A percentile compares a stretch with the other conserved stretches of the same genome.
These are phyloP conservation scores for Agrypnus murinus DNA, from an alignment of 2,888 invertebrate species.

Conservation along the genomic window DNA sequence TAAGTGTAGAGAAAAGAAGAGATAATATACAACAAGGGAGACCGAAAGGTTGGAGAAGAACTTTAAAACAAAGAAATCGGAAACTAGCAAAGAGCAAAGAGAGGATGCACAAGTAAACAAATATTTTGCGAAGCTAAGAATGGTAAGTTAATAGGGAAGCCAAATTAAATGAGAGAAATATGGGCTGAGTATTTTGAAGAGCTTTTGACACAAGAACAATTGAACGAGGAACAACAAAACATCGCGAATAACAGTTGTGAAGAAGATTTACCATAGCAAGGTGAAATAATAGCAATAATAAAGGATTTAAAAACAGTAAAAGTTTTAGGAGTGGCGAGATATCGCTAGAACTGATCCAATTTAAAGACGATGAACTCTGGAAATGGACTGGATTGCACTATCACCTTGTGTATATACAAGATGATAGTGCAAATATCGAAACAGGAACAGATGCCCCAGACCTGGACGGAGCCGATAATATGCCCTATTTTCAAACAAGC, in stretches of 20 bases:
- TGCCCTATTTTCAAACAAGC: neutral
- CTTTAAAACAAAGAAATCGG: neutral
- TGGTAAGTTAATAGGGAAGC: neutral
- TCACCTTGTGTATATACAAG: too few species aligned
- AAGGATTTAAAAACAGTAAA: neutral
- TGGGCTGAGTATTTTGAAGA: neutral
- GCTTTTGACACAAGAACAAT: neutral
- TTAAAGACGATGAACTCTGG: neutral
- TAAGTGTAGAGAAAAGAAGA: neutral
- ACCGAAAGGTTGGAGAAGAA: neutral
- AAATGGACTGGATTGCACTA: too few species aligned
- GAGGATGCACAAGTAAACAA: neutral
- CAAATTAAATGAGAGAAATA: neutral
- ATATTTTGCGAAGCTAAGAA: neutral
- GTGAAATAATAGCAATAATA: neutral
- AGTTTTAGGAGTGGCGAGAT: neutral
- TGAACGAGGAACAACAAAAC: neutral
- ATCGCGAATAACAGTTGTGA: neutral
- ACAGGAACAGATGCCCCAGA: conserved; percentile 2
- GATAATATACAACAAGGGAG: neutral
- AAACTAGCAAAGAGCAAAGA: neutral
- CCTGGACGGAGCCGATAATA: neutral
- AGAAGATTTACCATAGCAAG: neutral
- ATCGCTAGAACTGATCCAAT: neutral
- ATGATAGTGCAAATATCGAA: neutral